A percentile compares a stretch with the other conserved stretches of the same genome.
Conservation (phyloP, 2,888 invertebrate species). For the Agonopterix subpropinquella region DNA sequence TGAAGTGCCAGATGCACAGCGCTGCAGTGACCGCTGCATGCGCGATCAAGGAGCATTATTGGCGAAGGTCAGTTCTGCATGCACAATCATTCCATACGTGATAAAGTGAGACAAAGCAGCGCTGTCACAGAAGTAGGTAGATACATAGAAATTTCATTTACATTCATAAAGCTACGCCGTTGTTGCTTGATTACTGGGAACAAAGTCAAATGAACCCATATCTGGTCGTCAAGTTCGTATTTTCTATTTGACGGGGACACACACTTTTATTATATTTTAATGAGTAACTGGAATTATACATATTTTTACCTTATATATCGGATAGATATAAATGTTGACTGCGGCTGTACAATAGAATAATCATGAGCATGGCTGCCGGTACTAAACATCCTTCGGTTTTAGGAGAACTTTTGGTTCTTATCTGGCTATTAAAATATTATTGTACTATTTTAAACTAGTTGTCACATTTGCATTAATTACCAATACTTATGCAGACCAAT, state of each 20-base stretch:
- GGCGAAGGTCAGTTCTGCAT: slow-evolving; percentile 55
- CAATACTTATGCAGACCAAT: slow-evolving; percentile 1
- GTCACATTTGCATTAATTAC: background rate
- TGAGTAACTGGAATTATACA: too few relatives aligned
- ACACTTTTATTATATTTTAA: too few relatives aligned
- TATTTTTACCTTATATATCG: too few relatives aligned
- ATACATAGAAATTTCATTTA: slow-evolving; percentile 21
- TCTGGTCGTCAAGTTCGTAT: background rate
- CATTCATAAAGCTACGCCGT: slow-evolving; percentile 12
- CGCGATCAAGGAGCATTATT: slow-evolving; percentile 46
- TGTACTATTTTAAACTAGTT: background rate
- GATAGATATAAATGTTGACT: too few relatives aligned
- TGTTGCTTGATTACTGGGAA: slow-evolving; percentile 12
- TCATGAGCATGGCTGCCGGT: too few relatives aligned
- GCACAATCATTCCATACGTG: slow-evolving; percentile 34
- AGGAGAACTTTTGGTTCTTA: background rate
- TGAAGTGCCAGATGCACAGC: slow-evolving; percentile 40
- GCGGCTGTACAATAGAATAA: too few relatives aligned
- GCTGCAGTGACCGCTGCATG: slow-evolving; percentile 26
- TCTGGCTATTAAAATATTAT: background rate
- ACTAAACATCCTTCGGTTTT: too few relatives aligned
- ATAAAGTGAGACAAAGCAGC: slow-evolving; percentile 29
- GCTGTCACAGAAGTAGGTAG: slow-evolving; percentile 24
- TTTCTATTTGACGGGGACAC: background rate
- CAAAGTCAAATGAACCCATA: slow-evolving; percentile 14